A percentile compares a stretch with the other conserved stretches of the same genome.
These are phyloP conservation scores for Notamacropus eugenii DNA, from an alignment of 2,797 vertebrate species.

Conservation along the genomic window DNA sequence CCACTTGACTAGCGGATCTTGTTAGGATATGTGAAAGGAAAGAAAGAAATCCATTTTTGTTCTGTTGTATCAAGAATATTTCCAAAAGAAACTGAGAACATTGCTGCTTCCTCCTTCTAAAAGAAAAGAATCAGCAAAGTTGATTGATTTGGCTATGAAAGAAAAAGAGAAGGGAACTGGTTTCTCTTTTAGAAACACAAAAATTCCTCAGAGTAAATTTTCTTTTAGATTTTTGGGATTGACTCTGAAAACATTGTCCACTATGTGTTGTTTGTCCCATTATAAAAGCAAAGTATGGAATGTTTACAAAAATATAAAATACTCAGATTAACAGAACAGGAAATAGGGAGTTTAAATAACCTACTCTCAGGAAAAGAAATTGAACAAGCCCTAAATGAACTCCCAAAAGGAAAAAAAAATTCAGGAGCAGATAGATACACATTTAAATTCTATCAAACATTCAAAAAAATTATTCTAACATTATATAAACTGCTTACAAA, in stretches of 20 bases:
- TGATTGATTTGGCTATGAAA: neutral
- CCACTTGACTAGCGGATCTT: neutral
- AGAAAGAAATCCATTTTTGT: neutral
- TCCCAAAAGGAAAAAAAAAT: neutral
- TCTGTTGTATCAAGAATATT: neutral
- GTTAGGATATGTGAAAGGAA: slow-evolving; percentile 8
- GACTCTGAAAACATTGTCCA: neutral
- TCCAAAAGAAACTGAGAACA: neutral
- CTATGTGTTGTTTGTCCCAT: fast-evolving
- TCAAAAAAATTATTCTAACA: neutral
- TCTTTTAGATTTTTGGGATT: neutral
- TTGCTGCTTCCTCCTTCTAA: neutral
- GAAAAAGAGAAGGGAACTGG: neutral
- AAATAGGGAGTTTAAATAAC: neutral
- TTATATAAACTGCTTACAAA: neutral
- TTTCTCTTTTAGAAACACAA: neutral
- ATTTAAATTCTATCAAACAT: neutral
- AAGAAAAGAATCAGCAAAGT: slow-evolving; percentile 13
- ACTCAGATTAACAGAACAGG: neutral
- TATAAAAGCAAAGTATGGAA: neutral
- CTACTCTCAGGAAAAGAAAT: neutral
- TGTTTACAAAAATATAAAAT: neutral
- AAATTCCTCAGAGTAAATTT: fast-evolving
- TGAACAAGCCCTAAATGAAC: neutral
- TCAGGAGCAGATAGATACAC: neutral